Percentiles rank a stretch among this genome's conserved stretches.
phyloP scores from a whole-genome alignment of 1,140 invertebrate genomes.

The Camponotus floridanus region DNA sequence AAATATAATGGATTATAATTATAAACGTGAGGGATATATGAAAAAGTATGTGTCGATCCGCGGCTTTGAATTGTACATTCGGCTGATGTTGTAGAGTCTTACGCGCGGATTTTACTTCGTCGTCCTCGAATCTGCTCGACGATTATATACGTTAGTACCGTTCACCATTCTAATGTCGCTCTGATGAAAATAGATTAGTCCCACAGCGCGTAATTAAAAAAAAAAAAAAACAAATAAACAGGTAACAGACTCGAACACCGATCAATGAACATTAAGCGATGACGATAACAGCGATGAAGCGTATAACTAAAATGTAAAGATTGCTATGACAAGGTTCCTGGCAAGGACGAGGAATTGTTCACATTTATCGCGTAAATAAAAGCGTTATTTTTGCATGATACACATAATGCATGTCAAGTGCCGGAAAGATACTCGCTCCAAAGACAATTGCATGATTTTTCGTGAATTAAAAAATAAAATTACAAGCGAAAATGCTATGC shows the following conservation, averaged over 20 bases:
- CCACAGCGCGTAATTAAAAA: constrained; percentile 16
- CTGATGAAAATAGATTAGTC: constrained; percentile 51
- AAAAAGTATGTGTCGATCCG: constrained; percentile 61
- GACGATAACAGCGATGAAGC: constrained; percentile 56
- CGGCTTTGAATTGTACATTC: constrained; percentile 45
- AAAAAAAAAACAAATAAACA: background rate
- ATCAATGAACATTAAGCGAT: constrained; percentile 56
- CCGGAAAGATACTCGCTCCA: background rate
- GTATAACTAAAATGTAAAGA: constrained; percentile 65
- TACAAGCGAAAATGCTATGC: constrained; percentile 42
- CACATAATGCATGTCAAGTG: too few relatives aligned
- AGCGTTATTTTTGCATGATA: too few relatives aligned
- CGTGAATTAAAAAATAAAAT: constrained; percentile 22
- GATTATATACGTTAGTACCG: constrained; percentile 65
- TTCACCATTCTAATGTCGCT: constrained; percentile 61
- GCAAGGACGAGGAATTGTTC: constrained; percentile 38
- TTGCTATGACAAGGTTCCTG: constrained; percentile 45
- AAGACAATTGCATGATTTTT: background rate
- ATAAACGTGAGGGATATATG: constrained; percentile 72
- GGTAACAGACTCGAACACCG: constrained; percentile 43
- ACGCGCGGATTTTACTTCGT: constrained; percentile 10
- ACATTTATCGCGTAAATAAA: constrained; percentile 39
- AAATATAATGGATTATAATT: constrained; percentile 85
- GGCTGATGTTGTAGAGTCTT: constrained; percentile 63
- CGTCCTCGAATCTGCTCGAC: constrained; percentile 60